Conservation (phyloP, 2,888 invertebrate species). For the Octodonta nipae region DNA sequence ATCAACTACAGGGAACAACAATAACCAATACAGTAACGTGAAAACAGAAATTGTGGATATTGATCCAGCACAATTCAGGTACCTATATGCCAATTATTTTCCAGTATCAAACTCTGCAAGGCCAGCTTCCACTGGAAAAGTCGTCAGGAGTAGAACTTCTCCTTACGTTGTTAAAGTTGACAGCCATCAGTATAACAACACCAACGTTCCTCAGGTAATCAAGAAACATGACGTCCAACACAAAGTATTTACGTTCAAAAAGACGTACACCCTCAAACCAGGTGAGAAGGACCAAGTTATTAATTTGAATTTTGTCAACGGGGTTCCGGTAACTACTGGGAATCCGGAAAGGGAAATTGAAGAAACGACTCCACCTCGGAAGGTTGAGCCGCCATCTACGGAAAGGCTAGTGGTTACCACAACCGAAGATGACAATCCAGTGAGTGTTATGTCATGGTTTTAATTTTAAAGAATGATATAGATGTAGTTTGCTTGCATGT, state of each 20-base stretch:
- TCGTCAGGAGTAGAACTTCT: background rate
- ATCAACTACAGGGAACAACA: too few species aligned
- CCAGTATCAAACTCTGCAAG: background rate
- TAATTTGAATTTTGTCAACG: conserved; percentile 1
- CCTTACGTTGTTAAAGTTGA: background rate
- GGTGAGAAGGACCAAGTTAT: background rate
- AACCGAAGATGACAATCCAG: background rate
- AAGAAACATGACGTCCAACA: conserved; percentile 2
- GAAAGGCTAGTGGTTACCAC: background rate
- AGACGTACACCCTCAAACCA: background rate
- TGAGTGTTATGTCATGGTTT: background rate
- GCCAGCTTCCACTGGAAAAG: background rate
- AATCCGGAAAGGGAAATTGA: background rate
- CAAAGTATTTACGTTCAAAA: background rate
- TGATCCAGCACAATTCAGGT: background rate
- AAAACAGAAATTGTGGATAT: background rate
- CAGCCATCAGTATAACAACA: background rate
- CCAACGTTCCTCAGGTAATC: background rate
- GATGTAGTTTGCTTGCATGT: too few species aligned
- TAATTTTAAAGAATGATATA: background rate
- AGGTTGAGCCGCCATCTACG: too few species aligned
- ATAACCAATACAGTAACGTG: background rate
- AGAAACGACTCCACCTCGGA: background rate
- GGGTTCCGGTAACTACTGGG: background rate
- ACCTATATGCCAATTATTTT: background rate